Evolutionary conservation across 2,113 vertebrate genomes (phyloP).

Genomic region (Helogale parvula): DNA sequence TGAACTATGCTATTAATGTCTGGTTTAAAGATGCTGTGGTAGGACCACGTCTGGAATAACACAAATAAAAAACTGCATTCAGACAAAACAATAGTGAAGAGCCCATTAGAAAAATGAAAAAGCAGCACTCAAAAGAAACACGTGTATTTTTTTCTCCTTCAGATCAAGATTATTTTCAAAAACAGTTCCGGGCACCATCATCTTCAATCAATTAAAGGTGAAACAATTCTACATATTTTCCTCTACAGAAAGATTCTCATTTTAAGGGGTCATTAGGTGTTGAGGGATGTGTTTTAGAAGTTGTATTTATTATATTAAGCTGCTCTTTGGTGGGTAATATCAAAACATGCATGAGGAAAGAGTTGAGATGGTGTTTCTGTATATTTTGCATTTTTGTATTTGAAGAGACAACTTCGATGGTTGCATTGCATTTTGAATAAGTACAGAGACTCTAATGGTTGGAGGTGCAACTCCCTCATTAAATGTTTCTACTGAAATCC

Average conservation of each 20-base stretch:
- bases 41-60: slow-evolving; percentile 82
- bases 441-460: background rate
- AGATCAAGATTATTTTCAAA: slow-evolving; percentile 74
- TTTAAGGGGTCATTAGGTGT: slow-evolving; percentile 49
- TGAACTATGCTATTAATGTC: slow-evolving; percentile 86
- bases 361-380: background rate
- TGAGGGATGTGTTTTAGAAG: background rate
- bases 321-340: background rate
- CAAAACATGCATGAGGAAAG: background rate
- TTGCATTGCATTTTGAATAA: background rate
- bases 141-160: slow-evolving; percentile 51
- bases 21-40: slow-evolving; percentile 84
- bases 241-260: background rate
- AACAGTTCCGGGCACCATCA: slow-evolving; percentile 64
- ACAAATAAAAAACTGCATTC: slow-evolving; percentile 82
- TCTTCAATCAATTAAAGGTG: slow-evolving; percentile 66
- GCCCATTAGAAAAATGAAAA: slow-evolving; percentile 80
- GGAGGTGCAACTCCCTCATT: background rate
- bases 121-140: slow-evolving; percentile 73
- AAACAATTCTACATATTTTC: slow-evolving; percentile 25
- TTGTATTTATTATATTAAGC: background rate
- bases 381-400: slow-evolving; percentile 9
- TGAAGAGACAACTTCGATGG: background rate
- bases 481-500: slow-evolving; percentile 11
- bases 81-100: slow-evolving; percentile 85